These are phyloP conservation scores for Drosophila parabipectinata DNA, from an alignment of 1,140 invertebrate genomes.

Conservation along the genomic window DNA sequence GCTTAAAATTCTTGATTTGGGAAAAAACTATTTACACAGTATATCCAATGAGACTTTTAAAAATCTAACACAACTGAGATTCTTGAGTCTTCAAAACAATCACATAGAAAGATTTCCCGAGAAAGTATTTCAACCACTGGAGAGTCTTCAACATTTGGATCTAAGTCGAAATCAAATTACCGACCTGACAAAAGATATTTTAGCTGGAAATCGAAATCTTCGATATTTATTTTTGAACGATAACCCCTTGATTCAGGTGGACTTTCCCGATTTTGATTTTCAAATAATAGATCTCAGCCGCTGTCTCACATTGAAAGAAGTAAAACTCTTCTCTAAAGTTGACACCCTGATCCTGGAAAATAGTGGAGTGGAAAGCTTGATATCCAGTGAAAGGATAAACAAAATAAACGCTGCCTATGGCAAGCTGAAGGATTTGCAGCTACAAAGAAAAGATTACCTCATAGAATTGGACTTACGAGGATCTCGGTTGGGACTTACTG, in stretches of 20 bases:
- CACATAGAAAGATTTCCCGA: not conserved
- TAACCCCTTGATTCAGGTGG: constrained; percentile 1
- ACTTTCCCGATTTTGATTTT: not conserved
- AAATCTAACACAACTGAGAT: not conserved
- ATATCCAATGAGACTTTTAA: not conserved
- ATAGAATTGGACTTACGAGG: not conserved
- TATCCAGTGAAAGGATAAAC: not conserved
- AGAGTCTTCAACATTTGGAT: constrained; percentile 5
- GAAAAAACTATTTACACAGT: not conserved
- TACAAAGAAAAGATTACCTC: not conserved
- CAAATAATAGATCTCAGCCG: constrained; percentile 2
- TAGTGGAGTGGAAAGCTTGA: constrained; percentile 5
- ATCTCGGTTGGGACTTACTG: not conserved
- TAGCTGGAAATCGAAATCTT: not conserved
- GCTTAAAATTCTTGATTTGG: constrained; percentile 4
- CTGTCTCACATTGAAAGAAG: not conserved
- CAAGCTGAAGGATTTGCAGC: not conserved
- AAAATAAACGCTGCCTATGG: constrained; percentile 1
- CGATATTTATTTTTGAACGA: not conserved
- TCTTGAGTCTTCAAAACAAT: not conserved
- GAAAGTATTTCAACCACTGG: constrained; percentile 1
- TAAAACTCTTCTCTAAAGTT: not conserved
- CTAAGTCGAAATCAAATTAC: constrained; percentile 8
- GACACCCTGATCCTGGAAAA: constrained; percentile 9
- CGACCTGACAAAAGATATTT: not conserved